Base-by-base conservation (phyloP, 2,888 invertebrate genomes). In the Ceraclea dissimilis region DNA sequence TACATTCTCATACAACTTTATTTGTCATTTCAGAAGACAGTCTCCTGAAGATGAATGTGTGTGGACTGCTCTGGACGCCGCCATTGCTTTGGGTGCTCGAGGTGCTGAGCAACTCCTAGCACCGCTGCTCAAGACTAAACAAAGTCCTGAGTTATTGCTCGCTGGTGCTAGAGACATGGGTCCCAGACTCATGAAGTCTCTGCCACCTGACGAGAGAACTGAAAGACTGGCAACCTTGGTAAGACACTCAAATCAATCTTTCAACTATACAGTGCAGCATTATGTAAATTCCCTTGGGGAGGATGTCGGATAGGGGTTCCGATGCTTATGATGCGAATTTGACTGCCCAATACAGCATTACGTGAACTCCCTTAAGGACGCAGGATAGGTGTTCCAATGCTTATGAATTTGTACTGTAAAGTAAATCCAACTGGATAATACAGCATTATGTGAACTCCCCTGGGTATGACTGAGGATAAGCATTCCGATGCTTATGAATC, bases 181-280 rank as follows among this genome's bases (percentile, higher is more conserved):
- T 48, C 86, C 85, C 67, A 85, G 85, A 66, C 82, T 96, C 58
- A 94, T 89, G 68, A 79, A 81, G 52, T 78, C 83, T 64, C 75
- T 90, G 64, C 78, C 84, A 18, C 81, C 85, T 2, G 78, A 80
- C 31, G 86, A 86, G 61, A 77, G 89, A 61, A 81, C 84, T 57
- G 80, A 82, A 44, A 88, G 89, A 72, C 90, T 96, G 63, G 93
- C 94, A 72, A 77, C 82, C 52, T 87, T 94, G 89, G 95, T 95
- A 69, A 78, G 78, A 43, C n/a, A 33, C 33, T 33, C 13, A 10
- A 33, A 64, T 4, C n/a, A n/a, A n/a, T 19, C 16, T 33, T 33
- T 33, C 33, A 33, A 10, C 8, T 33, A 33, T 33, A 13, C 13
- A 33, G 13, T 33, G 8, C 33, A 33, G 13, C n/a, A n/a, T n/a